Conservation (phyloP, 2,113 vertebrate genomes). For the Trochalopteron elliotii region DNA sequence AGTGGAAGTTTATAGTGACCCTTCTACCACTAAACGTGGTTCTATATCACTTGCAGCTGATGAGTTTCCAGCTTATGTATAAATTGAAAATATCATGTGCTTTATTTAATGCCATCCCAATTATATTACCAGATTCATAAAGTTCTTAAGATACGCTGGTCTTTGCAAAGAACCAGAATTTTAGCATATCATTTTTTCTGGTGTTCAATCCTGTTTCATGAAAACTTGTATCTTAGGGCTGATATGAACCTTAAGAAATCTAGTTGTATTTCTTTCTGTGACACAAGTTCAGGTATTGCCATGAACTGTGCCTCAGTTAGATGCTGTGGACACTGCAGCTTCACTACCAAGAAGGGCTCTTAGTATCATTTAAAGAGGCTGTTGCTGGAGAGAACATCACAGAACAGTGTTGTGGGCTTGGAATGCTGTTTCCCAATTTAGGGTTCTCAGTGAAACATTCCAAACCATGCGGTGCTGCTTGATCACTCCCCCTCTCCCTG, state of each 20-base stretch:
- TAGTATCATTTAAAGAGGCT: background rate
- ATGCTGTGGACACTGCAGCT: background rate
- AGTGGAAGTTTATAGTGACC: background rate
- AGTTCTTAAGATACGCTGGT: background rate
- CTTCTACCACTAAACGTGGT: background rate
- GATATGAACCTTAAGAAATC: background rate
- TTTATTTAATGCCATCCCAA: background rate
- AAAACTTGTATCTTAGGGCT: background rate
- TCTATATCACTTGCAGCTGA: background rate
- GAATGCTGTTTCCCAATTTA: background rate
- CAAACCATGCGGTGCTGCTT: background rate
- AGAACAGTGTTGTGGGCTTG: background rate
- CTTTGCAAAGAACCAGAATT: background rate
- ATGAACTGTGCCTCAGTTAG: background rate
- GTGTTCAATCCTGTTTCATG: background rate
- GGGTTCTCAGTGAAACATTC: background rate
- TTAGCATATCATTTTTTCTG: background rate
- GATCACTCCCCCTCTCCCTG: background rate
- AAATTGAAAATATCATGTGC: background rate
- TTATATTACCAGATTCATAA: background rate
- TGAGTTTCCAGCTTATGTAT: background rate
- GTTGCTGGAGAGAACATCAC: background rate
- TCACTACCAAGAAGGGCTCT: background rate
- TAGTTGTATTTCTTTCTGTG: background rate
- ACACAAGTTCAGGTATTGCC: background rate